Base-by-base conservation (phyloP, 2,797 vertebrate species). In the Gastrophryne carolinensis region DNA sequence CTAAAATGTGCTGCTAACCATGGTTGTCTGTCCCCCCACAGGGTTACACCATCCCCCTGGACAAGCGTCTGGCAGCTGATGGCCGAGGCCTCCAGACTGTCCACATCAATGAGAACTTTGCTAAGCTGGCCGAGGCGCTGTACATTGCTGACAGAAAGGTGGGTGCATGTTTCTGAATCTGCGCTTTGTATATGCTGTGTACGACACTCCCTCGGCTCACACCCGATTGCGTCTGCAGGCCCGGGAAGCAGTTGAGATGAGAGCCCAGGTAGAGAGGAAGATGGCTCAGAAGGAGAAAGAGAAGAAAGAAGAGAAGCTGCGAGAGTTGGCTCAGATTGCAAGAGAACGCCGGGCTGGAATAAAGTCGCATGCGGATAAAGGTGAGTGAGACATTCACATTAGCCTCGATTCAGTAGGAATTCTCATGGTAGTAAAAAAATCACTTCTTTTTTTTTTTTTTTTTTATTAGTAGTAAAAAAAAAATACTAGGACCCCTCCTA, bases 231-330 rank as follows among this genome's bases (percentile, higher is more conserved):
- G 3, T 8, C 10, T 9, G 54, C 67, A 99, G 97, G 97, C 97
- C 85, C 92, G 96, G 74, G 97, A 99, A 81, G 97, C 97, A 0
- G 98, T 99, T 75, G 97, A 99, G 89, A 98, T 98, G 97, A 92
- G 98, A 82, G 97, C 97, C n/a, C 97, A 99, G 79, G 97, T 99
- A 27, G 97, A 99, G 81, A 95, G 98, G 85, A 99, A 99, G 86
- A 98, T 98, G 95, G 98, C 98, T 34, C 98, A 99, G 82, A 99
- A 99, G 52, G 96, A 99, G 85, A 98, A 99, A 79, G 97, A 99
- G 72, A 98, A 98, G 84, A 98, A 98, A 17, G 96, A 99, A 81
- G 96, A 98, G 84, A 98, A 98, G 78, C 94, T 99, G 27, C 82
- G 96, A 82, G 97, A 98, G 85, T 86, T 98, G 91, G 96, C 97